Percentiles rank a stretch among this genome's conserved stretches.
phyloP scores from a whole-genome alignment of 2,797 vertebrate genomes.

The Cossypha niveicapilla region DNA sequence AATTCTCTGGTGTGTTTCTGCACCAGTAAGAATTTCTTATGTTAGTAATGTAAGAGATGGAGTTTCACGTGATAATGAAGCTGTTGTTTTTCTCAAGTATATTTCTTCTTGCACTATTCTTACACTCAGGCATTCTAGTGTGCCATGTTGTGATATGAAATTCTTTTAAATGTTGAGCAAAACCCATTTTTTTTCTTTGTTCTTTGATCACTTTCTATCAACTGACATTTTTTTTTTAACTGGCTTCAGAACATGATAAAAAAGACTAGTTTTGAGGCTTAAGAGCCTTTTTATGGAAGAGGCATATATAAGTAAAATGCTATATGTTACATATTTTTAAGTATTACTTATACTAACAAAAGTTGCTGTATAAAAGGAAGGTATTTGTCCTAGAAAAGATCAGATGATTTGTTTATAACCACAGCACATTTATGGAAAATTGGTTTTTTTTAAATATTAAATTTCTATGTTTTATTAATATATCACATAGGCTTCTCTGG shows the following conservation, averaged over 20 bases:
- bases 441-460: neutral
- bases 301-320: neutral
- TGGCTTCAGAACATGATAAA: neutral
- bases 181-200: neutral
- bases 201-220: neutral
- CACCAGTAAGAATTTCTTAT: no score
- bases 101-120: neutral
- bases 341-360: neutral
- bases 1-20: neutral
- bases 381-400: neutral
- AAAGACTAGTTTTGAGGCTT: neutral
- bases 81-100: neutral
- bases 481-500: neutral
- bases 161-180: neutral
- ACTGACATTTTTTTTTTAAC: neutral
- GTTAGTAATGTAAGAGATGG: neutral
- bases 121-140: neutral
- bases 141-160: neutral
- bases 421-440: neutral
- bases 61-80: neutral
- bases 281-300: neutral
- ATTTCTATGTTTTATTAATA: neutral
- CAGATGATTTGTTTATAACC: neutral
- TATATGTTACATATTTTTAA: neutral
- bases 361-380: neutral